Evolutionary conservation across 2,888 invertebrate species (phyloP), one percentile per base, ranked within the genome.

Genomic region (Uropetala carovei): DNA sequence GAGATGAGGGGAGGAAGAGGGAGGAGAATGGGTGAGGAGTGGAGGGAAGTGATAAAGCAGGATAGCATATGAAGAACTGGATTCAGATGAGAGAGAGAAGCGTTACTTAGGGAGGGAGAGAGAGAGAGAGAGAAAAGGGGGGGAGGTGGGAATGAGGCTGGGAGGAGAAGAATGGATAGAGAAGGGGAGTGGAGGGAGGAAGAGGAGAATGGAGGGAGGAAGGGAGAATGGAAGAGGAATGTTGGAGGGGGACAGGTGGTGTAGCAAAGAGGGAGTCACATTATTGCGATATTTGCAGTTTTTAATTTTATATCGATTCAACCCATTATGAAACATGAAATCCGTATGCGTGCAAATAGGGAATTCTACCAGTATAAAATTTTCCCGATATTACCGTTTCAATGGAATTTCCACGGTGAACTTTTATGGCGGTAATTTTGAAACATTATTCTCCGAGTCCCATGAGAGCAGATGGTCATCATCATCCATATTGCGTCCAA

Each of bases 51-150:
- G n/a, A 22, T 75, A n/a, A n/a, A 75, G n/a, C 22, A 27, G 75
- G 27, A 75, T 18, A 4, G 75, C 11, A 18, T 75, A 27, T 4
- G 75, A 18, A 27, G n/a, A 27, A n/a, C 5, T n/a, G 75, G n/a
- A 85, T 58, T 57, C 56, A 58, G 14, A 85, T 57, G 58, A 85
- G 57, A 85, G 58, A 2, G 58, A 59, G 85, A 85, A 56, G 84
- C 4, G 58, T 22, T n/a, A 22, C 10, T 75, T 16, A n/a, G 75
- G n/a, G 75, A 11, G n/a, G 2, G n/a, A 75, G 14, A 27, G n/a
- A 75, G 11, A n/a, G 75, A 27, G n/a, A 27, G 9, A n/a, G n/a
- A n/a, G n/a, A n/a, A n/a, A n/a, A n/a, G n/a, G n/a, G n/a, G n/a
- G n/a, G n/a, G n/a, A n/a, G n/a, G n/a, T n/a, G 75, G n/a, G 75